These are phyloP conservation scores for Automeris io DNA, from an alignment of 2,888 invertebrate genomes.

Conservation along the genomic window DNA sequence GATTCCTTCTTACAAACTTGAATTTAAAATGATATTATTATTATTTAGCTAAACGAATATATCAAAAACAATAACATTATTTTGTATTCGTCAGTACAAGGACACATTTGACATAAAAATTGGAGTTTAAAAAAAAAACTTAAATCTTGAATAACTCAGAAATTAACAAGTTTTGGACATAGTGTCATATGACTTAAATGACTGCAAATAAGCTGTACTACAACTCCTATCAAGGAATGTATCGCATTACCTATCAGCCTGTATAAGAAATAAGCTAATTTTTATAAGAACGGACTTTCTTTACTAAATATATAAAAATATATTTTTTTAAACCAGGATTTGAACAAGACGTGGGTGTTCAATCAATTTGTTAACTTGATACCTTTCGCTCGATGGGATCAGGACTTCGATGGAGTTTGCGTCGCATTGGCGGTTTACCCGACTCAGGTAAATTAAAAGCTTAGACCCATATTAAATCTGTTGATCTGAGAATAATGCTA, in stretches of 20 bases:
- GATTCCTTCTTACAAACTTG: too few species aligned
- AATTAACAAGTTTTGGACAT: background rate
- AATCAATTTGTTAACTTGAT: slow-evolving; percentile 41
- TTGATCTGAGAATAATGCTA: background rate
- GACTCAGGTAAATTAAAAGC: slow-evolving; percentile 25
- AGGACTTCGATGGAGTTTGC: slow-evolving; percentile 48
- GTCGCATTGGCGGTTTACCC: slow-evolving; percentile 29
- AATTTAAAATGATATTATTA: too few species aligned
- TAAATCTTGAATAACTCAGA: too few species aligned
- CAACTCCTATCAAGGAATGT: too few species aligned
- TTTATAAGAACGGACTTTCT: background rate
- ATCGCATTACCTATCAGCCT: too few species aligned
- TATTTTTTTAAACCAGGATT: slow-evolving; percentile 24
- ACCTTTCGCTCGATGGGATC: slow-evolving; percentile 32
- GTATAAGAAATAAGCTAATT: too few species aligned
- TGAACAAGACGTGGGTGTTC: slow-evolving; percentile 32
- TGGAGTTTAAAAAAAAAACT: too few species aligned
- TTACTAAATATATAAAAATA: background rate
- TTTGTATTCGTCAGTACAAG: too few species aligned
- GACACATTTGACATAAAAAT: too few species aligned
- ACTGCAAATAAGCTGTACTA: too few species aligned
- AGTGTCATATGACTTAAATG: background rate
- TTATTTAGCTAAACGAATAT: too few species aligned
- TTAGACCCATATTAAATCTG: background rate
- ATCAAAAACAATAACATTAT: too few species aligned